Evolutionary conservation across 2,888 invertebrate genomes (phyloP).

Genomic region (Ormyrus labotus): DNA sequence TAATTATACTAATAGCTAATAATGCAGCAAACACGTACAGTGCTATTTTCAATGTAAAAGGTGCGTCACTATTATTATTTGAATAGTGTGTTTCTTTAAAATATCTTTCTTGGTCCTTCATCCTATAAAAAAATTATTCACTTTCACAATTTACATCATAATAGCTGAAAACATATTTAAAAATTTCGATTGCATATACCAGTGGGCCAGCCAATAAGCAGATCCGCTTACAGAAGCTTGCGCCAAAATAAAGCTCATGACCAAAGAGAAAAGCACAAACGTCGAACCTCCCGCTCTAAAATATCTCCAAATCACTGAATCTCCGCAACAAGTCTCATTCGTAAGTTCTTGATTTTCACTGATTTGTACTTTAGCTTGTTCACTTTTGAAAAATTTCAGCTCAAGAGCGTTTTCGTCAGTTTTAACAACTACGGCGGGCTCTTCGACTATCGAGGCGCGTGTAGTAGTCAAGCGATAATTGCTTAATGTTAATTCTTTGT

Average conservation of each 20-base stretch:
- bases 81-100: background rate
- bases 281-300: slow-evolving; percentile 83
- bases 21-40: slow-evolving; percentile 79
- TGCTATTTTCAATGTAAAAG: background rate
- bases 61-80: background rate
- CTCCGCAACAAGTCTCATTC: slow-evolving; percentile 77
- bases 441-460: background rate
- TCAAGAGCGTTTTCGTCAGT: background rate
- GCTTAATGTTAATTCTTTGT: background rate
- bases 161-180: too few relatives aligned
- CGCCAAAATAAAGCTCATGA: slow-evolving; percentile 80
- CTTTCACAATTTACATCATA: too few relatives aligned
- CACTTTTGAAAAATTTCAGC: background rate
- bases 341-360: slow-evolving; percentile 62
- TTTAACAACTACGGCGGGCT: background rate
- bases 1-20: slow-evolving; percentile 79
- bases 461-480: background rate
- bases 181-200: slow-evolving; percentile 79
- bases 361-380: background rate
- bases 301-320: slow-evolving; percentile 77
- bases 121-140: slow-evolving; percentile 18
- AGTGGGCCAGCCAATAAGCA: slow-evolving; percentile 87
- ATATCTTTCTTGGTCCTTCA: slow-evolving; percentile 3
- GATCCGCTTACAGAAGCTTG: slow-evolving; percentile 83
- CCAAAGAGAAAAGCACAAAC: slow-evolving; percentile 77